Evolutionary conservation across 1,140 invertebrate genomes (phyloP).

Genomic region (Diuraphis noxia): DNA sequence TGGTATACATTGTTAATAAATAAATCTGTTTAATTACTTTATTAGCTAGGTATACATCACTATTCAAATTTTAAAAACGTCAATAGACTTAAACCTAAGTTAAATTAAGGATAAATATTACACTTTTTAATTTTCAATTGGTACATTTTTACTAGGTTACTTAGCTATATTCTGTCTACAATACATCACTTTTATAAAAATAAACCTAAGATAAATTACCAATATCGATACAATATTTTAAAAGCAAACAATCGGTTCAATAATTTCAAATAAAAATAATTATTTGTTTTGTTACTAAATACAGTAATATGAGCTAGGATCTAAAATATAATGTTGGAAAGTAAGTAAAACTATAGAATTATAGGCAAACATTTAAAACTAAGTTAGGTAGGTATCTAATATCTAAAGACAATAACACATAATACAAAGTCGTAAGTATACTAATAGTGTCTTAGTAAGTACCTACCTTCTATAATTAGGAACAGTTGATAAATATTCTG

Average conservation of each 20-base stretch:
- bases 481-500: background rate
- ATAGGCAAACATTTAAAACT: background rate
- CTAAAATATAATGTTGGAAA: background rate
- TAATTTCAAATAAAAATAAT: background rate
- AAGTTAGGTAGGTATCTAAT: no score
- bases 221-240: background rate
- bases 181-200: background rate
- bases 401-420: no score
- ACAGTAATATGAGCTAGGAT: no score
- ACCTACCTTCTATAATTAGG: no score
- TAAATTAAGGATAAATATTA: background rate
- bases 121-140: background rate
- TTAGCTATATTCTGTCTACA: background rate
- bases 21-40: background rate
- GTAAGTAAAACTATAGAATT: background rate
- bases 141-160: background rate
- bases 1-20: background rate
- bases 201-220: background rate
- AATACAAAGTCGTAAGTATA: no score
- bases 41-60: background rate
- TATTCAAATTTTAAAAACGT: background rate
- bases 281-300: background rate
- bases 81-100: no score
- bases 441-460: no score
- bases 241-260: no score